Percentiles rank a stretch among this genome's conserved stretches.
Evolutionary conservation across 2,888 invertebrate genomes (phyloP).

Genomic region (Polydesmus complanatus): DNA sequence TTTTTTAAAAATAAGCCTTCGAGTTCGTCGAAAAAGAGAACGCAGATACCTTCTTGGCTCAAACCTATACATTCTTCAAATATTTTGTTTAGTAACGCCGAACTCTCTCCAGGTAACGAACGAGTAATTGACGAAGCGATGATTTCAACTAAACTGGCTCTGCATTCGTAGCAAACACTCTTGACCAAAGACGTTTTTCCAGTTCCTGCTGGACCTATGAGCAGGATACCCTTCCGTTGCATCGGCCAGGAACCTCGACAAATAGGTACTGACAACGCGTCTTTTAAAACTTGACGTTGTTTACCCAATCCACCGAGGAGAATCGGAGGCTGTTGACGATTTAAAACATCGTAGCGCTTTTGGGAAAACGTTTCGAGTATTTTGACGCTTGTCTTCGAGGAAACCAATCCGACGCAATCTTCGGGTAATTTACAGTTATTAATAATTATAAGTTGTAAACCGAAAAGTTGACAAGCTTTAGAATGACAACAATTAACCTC

Average conservation of each 20-base stretch:
- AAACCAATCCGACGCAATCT: not conserved
- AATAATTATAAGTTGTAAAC: not conserved
- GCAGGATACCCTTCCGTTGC: not conserved
- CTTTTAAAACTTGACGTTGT: not conserved
- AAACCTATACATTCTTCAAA: conserved; percentile 35
- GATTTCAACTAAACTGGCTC: conserved; percentile 37
- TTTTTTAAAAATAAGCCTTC: conserved; percentile 26
- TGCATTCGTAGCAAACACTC: conserved; percentile 31
- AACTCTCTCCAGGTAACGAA: conserved; percentile 42
- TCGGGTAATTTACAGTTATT: not conserved
- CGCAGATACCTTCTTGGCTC: conserved; percentile 31
- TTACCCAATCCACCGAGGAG: not conserved
- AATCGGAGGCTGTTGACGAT: not conserved
- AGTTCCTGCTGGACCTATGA: conserved; percentile 9
- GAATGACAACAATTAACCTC: not conserved
- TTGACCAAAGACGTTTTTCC: conserved; percentile 13
- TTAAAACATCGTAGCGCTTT: not conserved
- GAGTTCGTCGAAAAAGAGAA: conserved; percentile 35
- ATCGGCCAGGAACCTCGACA: too few species aligned
- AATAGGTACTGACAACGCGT: not conserved
- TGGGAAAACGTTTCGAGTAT: not conserved
- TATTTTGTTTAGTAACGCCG: conserved; percentile 34
- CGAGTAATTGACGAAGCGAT: conserved; percentile 35
- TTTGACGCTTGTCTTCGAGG: not conserved
- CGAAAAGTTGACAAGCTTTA: not conserved